phyloP scores from a whole-genome alignment of 1,140 invertebrate species.

The Laodelphax striatellus region DNA sequence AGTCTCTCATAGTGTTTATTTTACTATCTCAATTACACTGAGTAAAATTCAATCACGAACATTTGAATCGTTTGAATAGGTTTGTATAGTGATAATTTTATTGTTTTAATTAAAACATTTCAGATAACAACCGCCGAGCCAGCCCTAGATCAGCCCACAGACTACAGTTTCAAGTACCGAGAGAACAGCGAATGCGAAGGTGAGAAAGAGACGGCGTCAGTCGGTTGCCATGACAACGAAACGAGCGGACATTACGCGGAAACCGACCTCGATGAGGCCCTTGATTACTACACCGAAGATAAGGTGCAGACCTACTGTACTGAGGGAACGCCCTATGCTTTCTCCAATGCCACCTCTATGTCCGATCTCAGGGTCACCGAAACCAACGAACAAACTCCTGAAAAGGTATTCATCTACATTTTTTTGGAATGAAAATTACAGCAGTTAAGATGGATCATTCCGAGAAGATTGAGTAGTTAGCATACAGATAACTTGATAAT shows the following conservation, averaged over 20 bases:
- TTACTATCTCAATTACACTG: too few species aligned
- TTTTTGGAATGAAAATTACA: too few species aligned
- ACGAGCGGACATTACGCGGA: conserved; percentile 14
- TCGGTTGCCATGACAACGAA: not conserved
- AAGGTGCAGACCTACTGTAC: conserved; percentile 73
- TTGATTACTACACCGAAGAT: conserved; percentile 79
- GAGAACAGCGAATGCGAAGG: conserved; percentile 61
- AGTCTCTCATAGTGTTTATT: too few species aligned
- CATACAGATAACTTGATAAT: too few species aligned
- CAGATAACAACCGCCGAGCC: conserved; percentile 31
- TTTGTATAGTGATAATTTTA: too few species aligned
- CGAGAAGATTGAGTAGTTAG: too few species aligned
- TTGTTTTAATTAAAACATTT: too few species aligned
- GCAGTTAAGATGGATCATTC: too few species aligned
- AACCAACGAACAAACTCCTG: not conserved
- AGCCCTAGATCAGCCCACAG: conserved; percentile 76
- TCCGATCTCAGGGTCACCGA: conserved; percentile 59
- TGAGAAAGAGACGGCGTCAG: not conserved
- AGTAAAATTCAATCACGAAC: too few species aligned
- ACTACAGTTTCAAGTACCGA: conserved; percentile 76
- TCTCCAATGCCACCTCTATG: conserved; percentile 79
- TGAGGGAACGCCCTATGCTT: conserved; percentile 79
- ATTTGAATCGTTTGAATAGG: too few species aligned
- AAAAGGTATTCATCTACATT: too few species aligned
- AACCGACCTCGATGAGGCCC: conserved; percentile 79